Base-by-base conservation (phyloP, 1,140 invertebrate species). In the Papilio xuthus region DNA sequence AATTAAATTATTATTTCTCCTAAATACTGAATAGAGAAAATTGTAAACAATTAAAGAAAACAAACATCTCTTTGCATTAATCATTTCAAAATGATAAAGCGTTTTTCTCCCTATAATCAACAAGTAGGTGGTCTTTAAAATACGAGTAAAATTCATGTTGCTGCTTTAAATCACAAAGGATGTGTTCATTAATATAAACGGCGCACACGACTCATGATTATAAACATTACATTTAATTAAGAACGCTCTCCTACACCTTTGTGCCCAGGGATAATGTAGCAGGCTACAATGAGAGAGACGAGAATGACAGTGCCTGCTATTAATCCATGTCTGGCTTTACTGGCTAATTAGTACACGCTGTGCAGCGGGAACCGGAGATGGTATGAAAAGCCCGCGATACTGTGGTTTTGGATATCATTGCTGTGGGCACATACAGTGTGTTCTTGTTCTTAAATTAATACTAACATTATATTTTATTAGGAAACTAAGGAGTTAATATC, bases 211-310 rank as follows among this genome's bases (percentile, higher is more conserved):
- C 80, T 77, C 82, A 84, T 81, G 79, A 81, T 84, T 84, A 78
- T 88, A 88, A 88, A 85, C 84, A 86, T 87, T 84, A 88, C 85
- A 92, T 90, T 90, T 88, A 85, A 92, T 90, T 90, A 90, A 90
- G 89, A 89, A 86, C 82, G 80, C 83, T 86, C 80, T 53, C 83
- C 83, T 82, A 87, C 88, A 89, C 86, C 86, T 85, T 81, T 84
- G 79, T 81, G 78, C 77, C 80, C 73, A 63, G 79, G 80, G 84
- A 86, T 91, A 86, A 86, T 83, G 83, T 90, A 89, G 85, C 85
- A 72, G 84, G 76, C 78, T 80, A 79, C 82, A 79, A 67, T 67
- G 60, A 79, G 74, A 79, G 80, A 75, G 76, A 80, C 76, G 81
- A 76, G 86, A 81, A 79, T 83, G 84, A 88, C 84, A 86, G 84